Percentiles rank a stretch among this genome's conserved stretches.
These are phyloP conservation scores for Epinotia brunnichana DNA, from an alignment of 2,888 invertebrate genomes.

Conservation along the genomic window DNA sequence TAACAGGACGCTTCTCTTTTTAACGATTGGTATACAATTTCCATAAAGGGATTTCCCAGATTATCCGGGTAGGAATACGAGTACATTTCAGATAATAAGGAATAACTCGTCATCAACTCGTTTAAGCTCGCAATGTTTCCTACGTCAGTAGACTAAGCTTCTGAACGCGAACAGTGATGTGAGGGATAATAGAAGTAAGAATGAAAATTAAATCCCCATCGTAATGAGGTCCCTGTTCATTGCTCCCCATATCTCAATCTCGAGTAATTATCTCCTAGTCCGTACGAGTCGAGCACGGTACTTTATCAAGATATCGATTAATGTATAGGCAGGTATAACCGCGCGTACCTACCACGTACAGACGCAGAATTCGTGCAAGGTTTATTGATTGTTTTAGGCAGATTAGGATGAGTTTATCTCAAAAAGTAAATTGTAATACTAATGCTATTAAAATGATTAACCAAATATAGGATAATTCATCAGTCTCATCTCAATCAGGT, in stretches of 20 bases:
- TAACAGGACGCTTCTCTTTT: slow-evolving; percentile 83
- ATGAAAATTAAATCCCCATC: slow-evolving; percentile 66
- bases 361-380: slow-evolving; percentile 28
- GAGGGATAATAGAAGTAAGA: slow-evolving; percentile 62
- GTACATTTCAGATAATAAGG: slow-evolving; percentile 73
- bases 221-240: slow-evolving; percentile 66
- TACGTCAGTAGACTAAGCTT: slow-evolving; percentile 22
- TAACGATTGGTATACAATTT: slow-evolving; percentile 83
- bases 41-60: slow-evolving; percentile 81
- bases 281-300: slow-evolving; percentile 52
- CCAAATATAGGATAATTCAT: background rate
- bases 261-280: slow-evolving; percentile 70
- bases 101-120: slow-evolving; percentile 58
- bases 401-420: background rate
- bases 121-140: slow-evolving; percentile 34
- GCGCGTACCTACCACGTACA: slow-evolving; percentile 29
- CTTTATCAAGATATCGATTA: slow-evolving; percentile 57
- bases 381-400: slow-evolving; percentile 20
- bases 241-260: slow-evolving; percentile 66
- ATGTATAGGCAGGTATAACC: slow-evolving; percentile 38
- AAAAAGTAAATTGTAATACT: background rate
- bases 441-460: background rate
- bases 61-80: slow-evolving; percentile 72
- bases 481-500: background rate
- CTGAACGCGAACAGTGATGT: slow-evolving; percentile 61